Evolutionary conservation across 2,113 vertebrate genomes (phyloP), one percentile per base, ranked within the genome.

Genomic region (Hemichromis elongatus): DNA sequence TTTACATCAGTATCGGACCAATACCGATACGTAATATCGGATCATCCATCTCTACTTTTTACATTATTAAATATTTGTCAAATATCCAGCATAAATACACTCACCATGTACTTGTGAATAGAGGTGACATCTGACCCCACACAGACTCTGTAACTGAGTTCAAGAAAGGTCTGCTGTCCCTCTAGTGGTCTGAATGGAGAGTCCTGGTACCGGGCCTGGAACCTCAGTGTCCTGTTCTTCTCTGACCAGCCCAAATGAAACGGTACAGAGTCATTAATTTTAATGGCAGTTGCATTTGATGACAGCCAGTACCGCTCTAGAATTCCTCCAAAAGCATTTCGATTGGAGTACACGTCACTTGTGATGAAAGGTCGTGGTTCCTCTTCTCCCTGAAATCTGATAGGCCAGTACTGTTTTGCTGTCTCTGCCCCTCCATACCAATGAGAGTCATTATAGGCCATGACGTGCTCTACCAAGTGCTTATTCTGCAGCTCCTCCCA

Each of bases 291-390:
- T 0, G 98, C 98, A 5, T 97, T 98, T 4, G 98, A 98, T 1
- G 99, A 99, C 45, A 99, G 93, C 98, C 99, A 99, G 90, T 99
- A 99, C 63, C 98, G 97, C 88, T 99, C 98, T 0, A 99, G 93
- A 91, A 99, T 98, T 82, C 98, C 97, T 0, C 99, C 98, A 9
- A 99, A 99, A 5, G 96, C 96, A 1, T 97, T 95, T 1, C 96
- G 94, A 53, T 97, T 97, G 4, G 96, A 95, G 93, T 97, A 97
- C 68, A 99, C 95, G 0, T 99, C 98, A 0, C 97, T 97, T 3
- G 98, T 98, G 91, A 99, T 96, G 18, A 98, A 99, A 8, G 98
- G 98, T 92, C 95, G 94, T 0, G 98, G 98, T 24, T 97, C 96
- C 92, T 96, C 96, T 88, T 96, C 97, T 10, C 98, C 98, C 0